These are phyloP conservation scores for Sebastes dallii DNA, from an alignment of 2,797 vertebrate species.

Conservation along the genomic window DNA sequence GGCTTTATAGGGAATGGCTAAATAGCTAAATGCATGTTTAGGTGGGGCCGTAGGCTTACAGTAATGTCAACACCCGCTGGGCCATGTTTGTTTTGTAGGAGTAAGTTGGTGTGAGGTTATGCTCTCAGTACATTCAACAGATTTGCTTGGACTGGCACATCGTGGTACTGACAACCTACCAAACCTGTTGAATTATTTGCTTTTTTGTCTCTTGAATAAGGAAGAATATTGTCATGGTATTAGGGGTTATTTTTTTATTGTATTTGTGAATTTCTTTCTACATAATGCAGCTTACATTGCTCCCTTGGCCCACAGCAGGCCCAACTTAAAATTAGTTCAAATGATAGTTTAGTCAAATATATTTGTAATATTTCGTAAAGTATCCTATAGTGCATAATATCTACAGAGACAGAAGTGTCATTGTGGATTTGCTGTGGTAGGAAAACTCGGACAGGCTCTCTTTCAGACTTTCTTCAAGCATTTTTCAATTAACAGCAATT, in stretches of 20 bases:
- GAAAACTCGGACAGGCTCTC: neutral
- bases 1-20: conserved; percentile 27
- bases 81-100: conserved; percentile 64
- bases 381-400: neutral
- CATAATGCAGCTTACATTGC: neutral
- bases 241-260: neutral
- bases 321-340: neutral
- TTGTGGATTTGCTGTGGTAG: neutral
- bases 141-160: conserved; percentile 38
- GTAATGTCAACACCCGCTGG: conserved; percentile 65
- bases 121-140: conserved; percentile 37
- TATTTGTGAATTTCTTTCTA: neutral
- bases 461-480: neutral
- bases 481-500: neutral
- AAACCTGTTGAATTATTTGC: conserved; percentile 35
- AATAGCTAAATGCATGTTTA: conserved; percentile 41
- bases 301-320: neutral
- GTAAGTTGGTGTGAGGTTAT: conserved; percentile 59
- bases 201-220: neutral
- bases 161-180: conserved; percentile 15
- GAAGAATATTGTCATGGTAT: neutral
- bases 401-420: neutral
- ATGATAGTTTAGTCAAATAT: neutral
- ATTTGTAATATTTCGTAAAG: neutral
- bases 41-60: conserved; percentile 54